These are phyloP conservation scores for Rhabditoides inermis DNA, from an alignment of 2,888 invertebrate genomes.

Conservation along the genomic window DNA sequence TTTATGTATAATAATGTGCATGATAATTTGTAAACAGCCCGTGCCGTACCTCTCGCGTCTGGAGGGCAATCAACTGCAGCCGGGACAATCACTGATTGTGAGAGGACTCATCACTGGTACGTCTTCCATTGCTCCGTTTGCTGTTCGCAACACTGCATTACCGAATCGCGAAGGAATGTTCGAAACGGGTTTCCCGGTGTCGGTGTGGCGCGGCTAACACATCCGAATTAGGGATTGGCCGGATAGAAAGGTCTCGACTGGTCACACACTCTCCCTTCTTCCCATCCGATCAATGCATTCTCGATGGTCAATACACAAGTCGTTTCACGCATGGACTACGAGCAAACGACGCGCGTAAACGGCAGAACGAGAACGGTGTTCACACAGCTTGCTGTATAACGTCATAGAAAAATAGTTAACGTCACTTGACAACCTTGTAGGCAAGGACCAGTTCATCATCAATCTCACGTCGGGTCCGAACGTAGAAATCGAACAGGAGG, in stretches of 20 bases:
- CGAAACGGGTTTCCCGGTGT: neutral
- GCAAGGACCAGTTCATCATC: slow-evolving; percentile 41
- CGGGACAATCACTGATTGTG: slow-evolving; percentile 50
- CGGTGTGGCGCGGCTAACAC: too few relatives aligned
- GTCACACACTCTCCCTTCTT: too few relatives aligned
- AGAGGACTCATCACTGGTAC: slow-evolving; percentile 45
- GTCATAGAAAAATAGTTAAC: too few relatives aligned
- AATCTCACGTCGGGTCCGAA: slow-evolving; percentile 43
- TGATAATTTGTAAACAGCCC: slow-evolving; percentile 24
- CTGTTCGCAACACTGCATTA: too few relatives aligned
- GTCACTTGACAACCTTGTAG: slow-evolving; percentile 18
- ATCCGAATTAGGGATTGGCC: too few relatives aligned
- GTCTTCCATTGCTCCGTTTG: neutral
- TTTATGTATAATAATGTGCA: neutral
- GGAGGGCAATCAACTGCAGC: slow-evolving; percentile 47
- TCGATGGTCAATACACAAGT: too few relatives aligned
- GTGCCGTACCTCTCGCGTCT: slow-evolving; percentile 50
- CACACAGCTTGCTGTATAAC: too few relatives aligned
- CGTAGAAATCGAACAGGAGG: slow-evolving; percentile 46
- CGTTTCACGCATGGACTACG: too few relatives aligned
- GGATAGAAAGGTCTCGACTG: too few relatives aligned
- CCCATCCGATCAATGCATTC: too few relatives aligned
- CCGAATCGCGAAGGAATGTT: neutral
- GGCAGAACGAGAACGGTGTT: too few relatives aligned
- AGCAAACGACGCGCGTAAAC: too few relatives aligned